Evolutionary conservation across 53 echinoderm and acorn worm genomes (phyloP), one percentile per base, ranked within the genome.

Genomic region (Holothuria leucospilota): DNA sequence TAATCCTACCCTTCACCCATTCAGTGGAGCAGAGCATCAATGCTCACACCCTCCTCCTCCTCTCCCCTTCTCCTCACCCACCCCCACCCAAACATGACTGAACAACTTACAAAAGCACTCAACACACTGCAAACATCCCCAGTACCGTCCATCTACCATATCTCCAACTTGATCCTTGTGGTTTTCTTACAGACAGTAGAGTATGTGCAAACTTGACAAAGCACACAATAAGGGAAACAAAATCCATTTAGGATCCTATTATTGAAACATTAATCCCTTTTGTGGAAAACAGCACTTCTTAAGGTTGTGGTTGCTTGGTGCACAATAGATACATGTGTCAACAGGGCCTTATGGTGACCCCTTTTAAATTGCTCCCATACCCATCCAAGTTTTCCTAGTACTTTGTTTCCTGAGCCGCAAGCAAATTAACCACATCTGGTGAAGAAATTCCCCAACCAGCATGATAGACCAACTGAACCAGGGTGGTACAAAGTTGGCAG

Each of bases 311-410:
- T 28, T 30, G 28, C 34, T 68, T n/a, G 26, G 41, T 20, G 23
- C 27, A 49, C 27, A 75, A 75, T 75, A 75, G 51, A 49, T 75
- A 49, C 75, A 75, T 75, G 75, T 75, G 75, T 75, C 75, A 75
- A 75, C 52, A 75, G 52, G 75, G 53, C 52, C 41, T 51, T 42
- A 75, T 75, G 26, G 51, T 75, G 75, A 75, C 75, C 75, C 68
- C 18, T 56, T 56, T 56, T 56, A 56, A 56, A 56, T 56, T 56
- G 56, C 56, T 56, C 56, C 75, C 75, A 75, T 49, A 75, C 51
- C 51, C 34, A 49, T 51, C 46, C 23, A 24, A 26, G 39, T n/a
- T 51, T 75, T 21, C 52, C 15, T 26, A 26, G 75, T 75, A 75
- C 51, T 52, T 27, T 75, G 75, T 49, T 52, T 49, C 25, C 49